Conservation (phyloP, 2,888 invertebrate genomes). For the Campoplex capitator region DNA sequence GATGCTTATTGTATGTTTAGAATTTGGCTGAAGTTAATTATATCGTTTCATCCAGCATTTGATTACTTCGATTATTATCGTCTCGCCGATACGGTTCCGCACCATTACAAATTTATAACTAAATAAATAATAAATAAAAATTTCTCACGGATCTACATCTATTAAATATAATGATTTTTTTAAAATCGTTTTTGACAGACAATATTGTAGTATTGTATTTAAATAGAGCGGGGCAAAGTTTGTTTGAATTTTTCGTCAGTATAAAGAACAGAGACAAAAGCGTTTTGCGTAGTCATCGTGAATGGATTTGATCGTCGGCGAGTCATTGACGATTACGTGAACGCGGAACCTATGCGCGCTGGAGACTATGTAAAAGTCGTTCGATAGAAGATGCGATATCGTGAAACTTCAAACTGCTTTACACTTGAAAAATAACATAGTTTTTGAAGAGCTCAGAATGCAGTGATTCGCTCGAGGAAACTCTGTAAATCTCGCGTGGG, state of each 20-base stretch:
- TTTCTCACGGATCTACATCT: neutral
- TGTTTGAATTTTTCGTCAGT: conserved; percentile 12
- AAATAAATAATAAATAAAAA: neutral
- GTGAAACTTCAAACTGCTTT: conserved; percentile 1
- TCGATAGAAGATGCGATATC: conserved; percentile 12
- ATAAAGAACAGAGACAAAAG: conserved; percentile 16
- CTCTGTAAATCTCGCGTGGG: neutral
- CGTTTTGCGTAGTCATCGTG: conserved; percentile 41
- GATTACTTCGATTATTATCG: neutral
- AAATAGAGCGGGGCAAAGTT: conserved; percentile 18
- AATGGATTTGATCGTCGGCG: conserved; percentile 58
- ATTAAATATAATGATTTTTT: neutral
- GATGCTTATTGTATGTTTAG: neutral
- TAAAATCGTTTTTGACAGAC: neutral
- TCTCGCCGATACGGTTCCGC: neutral
- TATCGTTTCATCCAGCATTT: neutral
- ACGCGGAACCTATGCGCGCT: conserved; percentile 32
- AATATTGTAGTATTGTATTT: neutral
- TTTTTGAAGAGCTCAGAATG: neutral
- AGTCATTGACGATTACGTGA: conserved; percentile 64
- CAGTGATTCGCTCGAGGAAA: neutral
- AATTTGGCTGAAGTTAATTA: neutral
- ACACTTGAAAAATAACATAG: neutral
- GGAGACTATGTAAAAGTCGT: neutral
- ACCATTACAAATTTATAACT: neutral